phyloP scores from a whole-genome alignment of 2,888 invertebrate genomes.

The Dicycla oo region DNA sequence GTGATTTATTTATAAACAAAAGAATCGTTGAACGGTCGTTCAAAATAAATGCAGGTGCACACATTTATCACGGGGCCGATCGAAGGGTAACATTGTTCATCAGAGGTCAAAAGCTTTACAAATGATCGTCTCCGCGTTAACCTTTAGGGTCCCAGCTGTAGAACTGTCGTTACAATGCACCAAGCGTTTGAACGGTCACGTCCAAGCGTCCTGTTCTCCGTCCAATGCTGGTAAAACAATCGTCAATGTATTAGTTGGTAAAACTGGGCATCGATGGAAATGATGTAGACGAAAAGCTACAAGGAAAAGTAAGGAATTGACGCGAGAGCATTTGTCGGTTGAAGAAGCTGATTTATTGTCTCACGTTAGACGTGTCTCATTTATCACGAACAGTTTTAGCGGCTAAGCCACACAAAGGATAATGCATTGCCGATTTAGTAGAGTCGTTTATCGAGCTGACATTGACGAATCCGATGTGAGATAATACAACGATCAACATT shows the following conservation, averaged over 20 bases:
- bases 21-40: slow-evolving; percentile 44
- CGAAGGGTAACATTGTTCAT: slow-evolving; percentile 70
- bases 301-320: slow-evolving; percentile 66
- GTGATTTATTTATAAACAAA: slow-evolving; percentile 58
- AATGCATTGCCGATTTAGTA: slow-evolving; percentile 78
- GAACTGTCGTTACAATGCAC: slow-evolving; percentile 70
- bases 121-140: slow-evolving; percentile 75
- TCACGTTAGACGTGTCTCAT: slow-evolving; percentile 81
- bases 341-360: slow-evolving; percentile 81
- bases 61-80: slow-evolving; percentile 68
- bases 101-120: slow-evolving; percentile 76
- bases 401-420: slow-evolving; percentile 79
- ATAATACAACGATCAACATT: slow-evolving; percentile 67
- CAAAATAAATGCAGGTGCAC: slow-evolving; percentile 56
- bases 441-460: slow-evolving; percentile 79
- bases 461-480: slow-evolving; percentile 78
- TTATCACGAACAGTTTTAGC: slow-evolving; percentile 84
- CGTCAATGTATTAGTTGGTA: slow-evolving; percentile 55
- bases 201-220: slow-evolving; percentile 60
- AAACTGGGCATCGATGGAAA: slow-evolving; percentile 69
- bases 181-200: slow-evolving; percentile 58
- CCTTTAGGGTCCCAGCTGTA: slow-evolving; percentile 68
- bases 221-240: slow-evolving; percentile 61
- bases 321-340: slow-evolving; percentile 72
- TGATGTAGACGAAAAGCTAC: slow-evolving; percentile 65